Evolutionary conservation across 2,113 vertebrate genomes (phyloP).

Genomic region (Centropus bengalensis): DNA sequence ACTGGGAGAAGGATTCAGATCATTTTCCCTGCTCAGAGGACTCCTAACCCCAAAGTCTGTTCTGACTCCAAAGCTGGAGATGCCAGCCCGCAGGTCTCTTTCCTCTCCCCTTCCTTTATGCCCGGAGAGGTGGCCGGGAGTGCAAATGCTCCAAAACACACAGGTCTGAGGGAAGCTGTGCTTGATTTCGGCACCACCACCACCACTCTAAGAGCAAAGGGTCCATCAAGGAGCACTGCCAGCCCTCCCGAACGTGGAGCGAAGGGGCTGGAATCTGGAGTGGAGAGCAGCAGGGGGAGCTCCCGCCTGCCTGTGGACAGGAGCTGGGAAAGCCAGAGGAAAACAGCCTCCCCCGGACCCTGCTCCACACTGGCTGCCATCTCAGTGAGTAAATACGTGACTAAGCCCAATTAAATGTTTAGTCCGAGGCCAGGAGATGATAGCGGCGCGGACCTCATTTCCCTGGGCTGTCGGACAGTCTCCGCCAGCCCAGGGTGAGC

Average conservation of each 20-base stretch:
- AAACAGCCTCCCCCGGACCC: slow-evolving; percentile 6
- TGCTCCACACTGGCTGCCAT: slow-evolving; percentile 39
- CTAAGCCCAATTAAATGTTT: slow-evolving; percentile 56
- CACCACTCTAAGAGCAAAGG: not conserved
- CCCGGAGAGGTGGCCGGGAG: fast-evolving
- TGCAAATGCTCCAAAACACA: not conserved
- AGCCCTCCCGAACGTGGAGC: not conserved
- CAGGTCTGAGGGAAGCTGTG: not conserved
- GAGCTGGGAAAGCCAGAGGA: not conserved
- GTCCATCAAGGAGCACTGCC: not conserved
- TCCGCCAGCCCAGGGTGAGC: not conserved
- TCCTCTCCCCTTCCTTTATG: not conserved
- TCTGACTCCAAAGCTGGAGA: not conserved
- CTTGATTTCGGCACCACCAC: fast-evolving
- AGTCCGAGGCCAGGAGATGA: slow-evolving; percentile 48
- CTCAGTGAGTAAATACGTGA: slow-evolving; percentile 62
- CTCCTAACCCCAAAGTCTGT: not conserved
- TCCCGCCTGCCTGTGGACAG: slow-evolving; percentile 46
- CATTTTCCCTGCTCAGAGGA: not conserved
- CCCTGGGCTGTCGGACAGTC: not conserved
- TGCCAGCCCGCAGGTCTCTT: fast-evolving
- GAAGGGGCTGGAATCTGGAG: not conserved
- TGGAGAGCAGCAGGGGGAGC: slow-evolving; percentile 76
- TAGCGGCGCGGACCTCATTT: not conserved
- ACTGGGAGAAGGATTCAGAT: not conserved